These are phyloP conservation scores for Osmerus mordax DNA, from an alignment of 2,113 vertebrate species.

Conservation along the genomic window DNA sequence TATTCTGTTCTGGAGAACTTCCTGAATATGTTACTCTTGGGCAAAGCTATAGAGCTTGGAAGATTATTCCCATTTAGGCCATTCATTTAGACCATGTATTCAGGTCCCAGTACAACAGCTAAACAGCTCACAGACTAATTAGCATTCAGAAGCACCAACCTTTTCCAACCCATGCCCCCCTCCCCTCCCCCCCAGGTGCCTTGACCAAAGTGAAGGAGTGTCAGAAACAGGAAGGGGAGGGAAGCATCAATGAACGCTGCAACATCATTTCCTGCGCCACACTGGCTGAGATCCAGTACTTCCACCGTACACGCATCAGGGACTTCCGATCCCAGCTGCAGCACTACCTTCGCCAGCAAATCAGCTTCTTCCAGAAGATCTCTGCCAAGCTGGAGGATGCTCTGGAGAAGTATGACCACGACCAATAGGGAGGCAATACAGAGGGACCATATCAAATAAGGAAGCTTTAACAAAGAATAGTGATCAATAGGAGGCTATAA, in stretches of 20 bases:
- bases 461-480: neutral
- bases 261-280: constrained; percentile 98
- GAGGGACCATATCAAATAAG: neutral
- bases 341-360: constrained; percentile 93
- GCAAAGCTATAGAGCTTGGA: too few relatives aligned
- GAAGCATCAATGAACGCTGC: constrained; percentile 88
- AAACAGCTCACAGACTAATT: too few relatives aligned
- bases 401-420: constrained; percentile 86
- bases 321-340: constrained; percentile 97
- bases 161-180: neutral
- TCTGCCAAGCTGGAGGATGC: constrained; percentile 92
- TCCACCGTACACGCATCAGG: constrained; percentile 91
- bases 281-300: constrained; percentile 95
- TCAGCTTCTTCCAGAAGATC: constrained; percentile 96
- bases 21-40: too few relatives aligned
- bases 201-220: constrained; percentile 97
- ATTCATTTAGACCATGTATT: too few relatives aligned
- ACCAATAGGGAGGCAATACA: constrained; percentile 63
- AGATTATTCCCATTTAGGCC: too few relatives aligned
- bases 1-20: too few relatives aligned
- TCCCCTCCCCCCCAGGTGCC: constrained; percentile 73
- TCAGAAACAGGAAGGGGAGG: constrained; percentile 84
- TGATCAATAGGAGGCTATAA: neutral
- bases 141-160: neutral
- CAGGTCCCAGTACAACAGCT: too few relatives aligned